These are phyloP conservation scores for Oryzias curvinotus DNA, from an alignment of 2,113 vertebrate genomes.

Conservation along the genomic window DNA sequence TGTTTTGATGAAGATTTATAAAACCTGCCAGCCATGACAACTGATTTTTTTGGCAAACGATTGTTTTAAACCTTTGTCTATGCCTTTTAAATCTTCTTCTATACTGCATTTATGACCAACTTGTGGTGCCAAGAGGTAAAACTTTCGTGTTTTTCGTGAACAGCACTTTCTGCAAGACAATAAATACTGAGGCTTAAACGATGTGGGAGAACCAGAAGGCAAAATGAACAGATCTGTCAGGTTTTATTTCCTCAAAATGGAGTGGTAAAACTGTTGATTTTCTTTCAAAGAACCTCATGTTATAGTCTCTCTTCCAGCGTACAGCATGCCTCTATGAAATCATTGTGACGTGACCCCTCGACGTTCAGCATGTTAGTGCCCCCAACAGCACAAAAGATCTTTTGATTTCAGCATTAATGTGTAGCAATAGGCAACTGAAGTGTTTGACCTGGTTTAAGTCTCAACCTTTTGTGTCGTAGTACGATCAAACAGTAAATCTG, in stretches of 20 bases:
- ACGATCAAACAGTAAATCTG: conserved; percentile 58
- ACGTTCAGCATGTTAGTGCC: conserved; percentile 73
- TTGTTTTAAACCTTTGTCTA: conserved; percentile 76
- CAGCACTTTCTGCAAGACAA: conserved; percentile 71
- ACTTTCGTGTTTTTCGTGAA: conserved; percentile 69
- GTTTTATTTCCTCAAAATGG: conserved; percentile 48
- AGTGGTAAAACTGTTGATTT: conserved; percentile 49
- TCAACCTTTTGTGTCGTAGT: conserved; percentile 64
- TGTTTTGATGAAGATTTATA: conserved; percentile 36
- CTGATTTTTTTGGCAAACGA: conserved; percentile 58
- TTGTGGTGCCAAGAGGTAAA: conserved; percentile 76
- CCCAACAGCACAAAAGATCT: conserved; percentile 48
- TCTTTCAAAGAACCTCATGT: conserved; percentile 54
- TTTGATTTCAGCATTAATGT: conserved; percentile 66
- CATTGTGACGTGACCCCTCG: conserved; percentile 64
- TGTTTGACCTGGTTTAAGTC: conserved; percentile 56
- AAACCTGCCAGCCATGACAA: conserved; percentile 52
- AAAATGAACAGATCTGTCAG: conserved; percentile 50
- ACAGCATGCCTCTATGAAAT: conserved; percentile 71
- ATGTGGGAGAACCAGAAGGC: conserved; percentile 42
- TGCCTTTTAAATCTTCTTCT: conserved; percentile 70
- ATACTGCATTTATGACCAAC: conserved; percentile 75
- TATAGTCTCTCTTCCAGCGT: conserved; percentile 42
- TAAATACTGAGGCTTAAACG: conserved; percentile 57
- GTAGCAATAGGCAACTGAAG: conserved; percentile 63